Conservation (phyloP, 2,797 vertebrate genomes). For the Falco novaeseelandiae region DNA sequence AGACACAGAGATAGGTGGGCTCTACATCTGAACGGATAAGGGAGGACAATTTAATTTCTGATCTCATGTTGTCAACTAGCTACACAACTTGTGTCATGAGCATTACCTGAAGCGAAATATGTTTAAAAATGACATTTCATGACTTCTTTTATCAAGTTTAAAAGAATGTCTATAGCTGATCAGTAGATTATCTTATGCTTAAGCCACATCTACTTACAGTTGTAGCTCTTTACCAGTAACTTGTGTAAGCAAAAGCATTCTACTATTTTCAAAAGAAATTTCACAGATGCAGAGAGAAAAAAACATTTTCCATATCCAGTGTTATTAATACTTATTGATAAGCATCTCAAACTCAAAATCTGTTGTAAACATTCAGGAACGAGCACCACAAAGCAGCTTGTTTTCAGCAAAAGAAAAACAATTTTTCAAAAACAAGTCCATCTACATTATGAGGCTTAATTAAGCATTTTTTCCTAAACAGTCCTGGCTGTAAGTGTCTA, state of each 20-base stretch:
- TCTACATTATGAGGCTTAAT: not conserved
- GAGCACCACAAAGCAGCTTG: not conserved
- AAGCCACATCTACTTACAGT: not conserved
- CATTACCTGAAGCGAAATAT: not conserved
- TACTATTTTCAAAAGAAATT: not conserved
- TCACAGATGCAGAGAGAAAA: not conserved
- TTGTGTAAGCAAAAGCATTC: not conserved
- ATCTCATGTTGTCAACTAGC: not conserved
- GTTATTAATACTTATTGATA: not conserved
- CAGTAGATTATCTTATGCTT: not conserved
- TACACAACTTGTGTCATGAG: not conserved
- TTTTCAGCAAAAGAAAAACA: not conserved
- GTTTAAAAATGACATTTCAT: not conserved
- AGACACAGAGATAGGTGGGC: not conserved
- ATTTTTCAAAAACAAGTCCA: not conserved
- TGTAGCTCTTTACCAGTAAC: not conserved
- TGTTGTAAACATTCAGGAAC: not conserved
- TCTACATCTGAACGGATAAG: not conserved
- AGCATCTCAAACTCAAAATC: not conserved
- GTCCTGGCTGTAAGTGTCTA: not conserved
- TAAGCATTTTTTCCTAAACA: not conserved
- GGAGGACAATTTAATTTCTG: slow-evolving; percentile 14
- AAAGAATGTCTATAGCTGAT: not conserved
- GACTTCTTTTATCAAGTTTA: not conserved
- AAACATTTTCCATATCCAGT: not conserved